Evolutionary conservation across 2,888 invertebrate species (phyloP).

Genomic region (Meandrusa payeni): DNA sequence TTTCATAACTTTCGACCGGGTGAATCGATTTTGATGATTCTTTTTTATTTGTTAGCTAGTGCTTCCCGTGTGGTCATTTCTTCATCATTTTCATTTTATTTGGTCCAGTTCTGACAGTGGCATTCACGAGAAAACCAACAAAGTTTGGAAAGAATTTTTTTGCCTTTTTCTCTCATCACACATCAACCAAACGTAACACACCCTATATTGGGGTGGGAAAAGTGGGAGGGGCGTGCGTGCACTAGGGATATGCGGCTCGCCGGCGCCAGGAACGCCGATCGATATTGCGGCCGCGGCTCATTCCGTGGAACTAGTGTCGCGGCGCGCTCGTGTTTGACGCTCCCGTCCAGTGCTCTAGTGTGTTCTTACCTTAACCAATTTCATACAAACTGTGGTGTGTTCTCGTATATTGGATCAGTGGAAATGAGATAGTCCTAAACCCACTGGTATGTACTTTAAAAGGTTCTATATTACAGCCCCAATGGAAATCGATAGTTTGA

Average conservation of each 20-base stretch:
- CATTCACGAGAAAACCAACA: too few relatives aligned
- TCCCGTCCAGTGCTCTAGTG: constrained; percentile 29
- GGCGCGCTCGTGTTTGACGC: constrained; percentile 54
- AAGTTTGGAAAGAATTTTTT: background rate
- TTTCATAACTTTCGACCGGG: too few relatives aligned
- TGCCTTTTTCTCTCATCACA: constrained; percentile 7
- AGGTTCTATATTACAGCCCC: background rate
- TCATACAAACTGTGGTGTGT: constrained; percentile 35
- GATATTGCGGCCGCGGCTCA: constrained; percentile 60
- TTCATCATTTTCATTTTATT: too few relatives aligned
- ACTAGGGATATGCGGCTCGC: constrained; percentile 74
- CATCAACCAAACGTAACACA: constrained; percentile 8
- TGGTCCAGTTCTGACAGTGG: too few relatives aligned
- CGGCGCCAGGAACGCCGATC: constrained; percentile 75
- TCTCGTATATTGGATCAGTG: constrained; percentile 43
- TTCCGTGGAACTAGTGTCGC: constrained; percentile 51
- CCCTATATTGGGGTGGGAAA: constrained; percentile 44
- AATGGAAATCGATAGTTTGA: constrained; percentile 1
- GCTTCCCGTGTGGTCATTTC: too few relatives aligned
- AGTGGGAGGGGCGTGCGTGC: constrained; percentile 69
- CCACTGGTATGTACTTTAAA: constrained; percentile 47
- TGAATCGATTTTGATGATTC: too few relatives aligned
- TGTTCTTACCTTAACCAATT: constrained; percentile 36
- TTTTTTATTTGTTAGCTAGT: too few relatives aligned
- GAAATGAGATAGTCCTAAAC: constrained; percentile 66